These are phyloP conservation scores for Artemisiospiza belli DNA, from an alignment of 2,113 vertebrate species.

Conservation along the genomic window DNA sequence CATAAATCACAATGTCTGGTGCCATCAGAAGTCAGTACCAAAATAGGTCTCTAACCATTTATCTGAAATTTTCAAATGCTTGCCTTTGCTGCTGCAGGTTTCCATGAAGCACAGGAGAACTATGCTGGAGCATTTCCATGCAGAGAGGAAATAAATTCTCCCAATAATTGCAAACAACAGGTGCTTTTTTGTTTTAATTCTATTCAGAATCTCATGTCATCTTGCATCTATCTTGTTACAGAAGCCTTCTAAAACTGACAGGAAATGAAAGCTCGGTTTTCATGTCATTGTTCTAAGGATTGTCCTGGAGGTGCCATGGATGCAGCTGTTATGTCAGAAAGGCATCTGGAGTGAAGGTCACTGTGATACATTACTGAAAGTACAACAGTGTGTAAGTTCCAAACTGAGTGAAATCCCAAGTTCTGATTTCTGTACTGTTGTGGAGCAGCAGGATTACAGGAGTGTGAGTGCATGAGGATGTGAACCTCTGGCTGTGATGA, in stretches of 20 bases:
- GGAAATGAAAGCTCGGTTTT: neutral
- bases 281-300: neutral
- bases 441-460: neutral
- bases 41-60: neutral
- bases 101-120: neutral
- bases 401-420: neutral
- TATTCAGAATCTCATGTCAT: neutral
- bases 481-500: neutral
- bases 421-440: neutral
- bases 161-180: rapidly evolving
- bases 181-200: neutral
- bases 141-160: neutral
- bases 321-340: neutral
- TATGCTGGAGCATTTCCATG: neutral
- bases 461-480: neutral
- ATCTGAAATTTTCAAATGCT: neutral
- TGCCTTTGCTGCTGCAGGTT: neutral
- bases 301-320: neutral
- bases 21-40: neutral
- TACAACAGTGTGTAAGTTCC: neutral
- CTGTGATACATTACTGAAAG: too few relatives aligned
- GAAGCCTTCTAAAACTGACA: neutral
- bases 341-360: rapidly evolving
- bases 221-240: neutral
- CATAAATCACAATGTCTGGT: neutral